Evolutionary conservation across 1,140 invertebrate genomes (phyloP), one percentile per base, ranked within the genome.

Genomic region (Drosophila subpulchrella): DNA sequence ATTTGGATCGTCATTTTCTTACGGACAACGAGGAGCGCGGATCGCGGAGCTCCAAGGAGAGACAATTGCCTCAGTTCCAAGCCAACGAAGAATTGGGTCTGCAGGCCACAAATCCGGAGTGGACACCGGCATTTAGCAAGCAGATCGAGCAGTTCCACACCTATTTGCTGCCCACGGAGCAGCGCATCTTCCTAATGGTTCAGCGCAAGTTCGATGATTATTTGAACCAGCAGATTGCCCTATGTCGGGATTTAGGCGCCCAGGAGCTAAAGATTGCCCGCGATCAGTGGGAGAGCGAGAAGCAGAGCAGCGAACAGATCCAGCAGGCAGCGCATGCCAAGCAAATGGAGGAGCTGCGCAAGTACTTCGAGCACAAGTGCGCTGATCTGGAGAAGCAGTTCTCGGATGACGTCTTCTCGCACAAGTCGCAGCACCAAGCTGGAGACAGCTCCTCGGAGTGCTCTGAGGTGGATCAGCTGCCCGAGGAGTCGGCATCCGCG

Each of bases 361-460:
- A 94, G 2, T 97, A 96, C 79, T 97, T 96, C 81, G 96, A 96
- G 70, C 93, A 95, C 83, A 96, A 96, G 88, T 96, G 96, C 83
- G 93, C 94, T 0, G 95, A 96, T 75, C 94, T 97, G 91, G 95
- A 96, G 90, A 96, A 96, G 80, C 95, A 96, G 93, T 95, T 95
- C 82, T 95, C 95, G 0, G 95, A 96, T 70, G 95, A 96, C 72
- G 91, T 96, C 32, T 95, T 95, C 65, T 96, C 95, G 79, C 95
- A 95, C 67, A 94, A 95, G n/a, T 95, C 94, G 3, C 94, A 94
- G 70, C 72, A 81, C 27, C 39, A 79, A 55, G 75, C 53, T 10
- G 76, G 75, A 12, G 84, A 91, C 46, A 91, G 79, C 15, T 91
- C 90, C 1, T 90, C 83, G 0, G 91, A 92, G 39, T 76, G 81